Base-by-base conservation (phyloP, 2,113 vertebrate species). In the Calypte anna region DNA sequence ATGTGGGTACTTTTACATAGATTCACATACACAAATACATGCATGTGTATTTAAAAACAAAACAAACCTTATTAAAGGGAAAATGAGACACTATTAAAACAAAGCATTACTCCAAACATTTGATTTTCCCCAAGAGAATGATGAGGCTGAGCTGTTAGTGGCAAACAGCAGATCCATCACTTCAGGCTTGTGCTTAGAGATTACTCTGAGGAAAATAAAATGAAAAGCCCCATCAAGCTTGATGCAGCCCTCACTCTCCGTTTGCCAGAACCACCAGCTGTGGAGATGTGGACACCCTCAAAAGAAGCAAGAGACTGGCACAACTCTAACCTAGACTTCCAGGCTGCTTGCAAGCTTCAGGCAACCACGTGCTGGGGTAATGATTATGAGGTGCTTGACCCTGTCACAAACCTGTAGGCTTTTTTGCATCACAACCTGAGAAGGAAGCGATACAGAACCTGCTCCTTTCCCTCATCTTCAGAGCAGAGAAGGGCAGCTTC, bases 201-300 rank as follows among this genome's bases (percentile, higher is more conserved):
- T 61, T 68, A 25, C 16, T 44, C 7, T 9, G 23, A 90, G 70
- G 68, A 86, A 88, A 84, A 17, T 27, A 40, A 82, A 92, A 88
- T 57, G 28, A 92, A 92, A 96, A 86, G 80, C 61, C 38, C 55
- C 38, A 48, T 40, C 9, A 24, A 84, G 33, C 51, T 59, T 27
- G 80, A 83, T 19, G 48, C 9, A 78, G 53, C 44, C 63, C 31
- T 84, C 17, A 6, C 9, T 27, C 12, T 59, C 77, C 1, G 0
- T 6, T 28, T 53, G 57, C 90, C 78, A 87, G 62, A 79, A 75
- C 33, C 18, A 27, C 62, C 0, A 0, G 14, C 40, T 0, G 0
- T 27, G 31, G 20, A 14, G 16, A 36, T 59, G 17, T 62, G n/a
- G 73, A 48, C 48, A 33, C 17, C 5, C 18, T 75, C 0, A 0